Percentiles rank a stretch among this genome's conserved stretches.
phyloP scores from a whole-genome alignment of 2,113 vertebrate species.

The Pelvicachromis taeniatus region DNA sequence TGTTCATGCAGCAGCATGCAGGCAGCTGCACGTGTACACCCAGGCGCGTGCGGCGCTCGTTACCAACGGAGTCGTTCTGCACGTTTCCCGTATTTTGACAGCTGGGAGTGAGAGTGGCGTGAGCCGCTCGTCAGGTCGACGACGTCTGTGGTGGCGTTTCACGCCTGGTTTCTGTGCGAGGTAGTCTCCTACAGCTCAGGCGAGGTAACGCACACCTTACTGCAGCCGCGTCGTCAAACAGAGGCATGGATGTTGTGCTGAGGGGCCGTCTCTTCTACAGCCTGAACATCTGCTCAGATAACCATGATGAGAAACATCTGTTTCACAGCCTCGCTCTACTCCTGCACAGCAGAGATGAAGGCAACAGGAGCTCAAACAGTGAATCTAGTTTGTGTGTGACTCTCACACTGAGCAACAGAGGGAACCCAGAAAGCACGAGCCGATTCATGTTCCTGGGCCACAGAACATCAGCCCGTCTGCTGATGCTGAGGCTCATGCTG shows the following conservation, averaged over 20 bases:
- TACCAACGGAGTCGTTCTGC: neutral
- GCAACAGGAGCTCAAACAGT: accelerated
- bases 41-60: neutral
- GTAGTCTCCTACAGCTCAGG: neutral
- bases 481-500: accelerated
- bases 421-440: accelerated
- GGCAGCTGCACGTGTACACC: neutral
- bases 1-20: neutral
- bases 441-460: neutral
- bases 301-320: neutral
- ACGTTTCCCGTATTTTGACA: constrained; percentile 54
- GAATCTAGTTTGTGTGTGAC: neutral
- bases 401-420: accelerated
- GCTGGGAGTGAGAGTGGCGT: constrained; percentile 1
- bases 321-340: accelerated
- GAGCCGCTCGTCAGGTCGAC: neutral
- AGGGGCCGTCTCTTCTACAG: neutral
- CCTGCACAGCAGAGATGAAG: neutral
- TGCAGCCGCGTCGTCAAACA: accelerated
- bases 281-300: neutral
- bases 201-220: accelerated
- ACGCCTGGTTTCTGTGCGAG: neutral
- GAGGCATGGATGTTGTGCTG: accelerated
- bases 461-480: neutral
- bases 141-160: neutral